Evolutionary conservation across 1,140 invertebrate genomes (phyloP).

Genomic region (Eumeta japonica): DNA sequence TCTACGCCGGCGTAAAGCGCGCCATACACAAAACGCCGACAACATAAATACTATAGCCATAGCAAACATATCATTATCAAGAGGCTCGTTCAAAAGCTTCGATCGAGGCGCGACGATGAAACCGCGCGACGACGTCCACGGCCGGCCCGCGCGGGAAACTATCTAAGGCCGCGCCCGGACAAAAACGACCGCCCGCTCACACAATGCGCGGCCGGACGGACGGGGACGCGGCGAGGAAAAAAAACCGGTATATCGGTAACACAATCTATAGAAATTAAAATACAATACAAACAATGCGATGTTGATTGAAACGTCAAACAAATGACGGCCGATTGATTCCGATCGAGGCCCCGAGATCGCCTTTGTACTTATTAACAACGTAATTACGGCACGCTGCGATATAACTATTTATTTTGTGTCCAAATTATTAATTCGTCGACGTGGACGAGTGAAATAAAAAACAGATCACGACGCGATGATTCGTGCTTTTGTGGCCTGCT

Average conservation of each 20-base stretch:
- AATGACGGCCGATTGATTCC: conserved; percentile 32
- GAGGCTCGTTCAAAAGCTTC: too few relatives aligned
- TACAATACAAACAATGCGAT: conserved; percentile 46
- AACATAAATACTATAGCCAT: too few relatives aligned
- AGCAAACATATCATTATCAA: too few relatives aligned
- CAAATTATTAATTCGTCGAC: conserved; percentile 30
- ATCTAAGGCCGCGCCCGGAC: conserved; percentile 9
- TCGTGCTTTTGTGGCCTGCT: conserved; percentile 18
- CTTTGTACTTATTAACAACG: conserved; percentile 32
- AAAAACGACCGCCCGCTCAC: conserved; percentile 21
- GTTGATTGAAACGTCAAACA: conserved; percentile 50
- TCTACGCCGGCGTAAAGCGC: too few relatives aligned
- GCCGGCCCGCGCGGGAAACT: too few relatives aligned
- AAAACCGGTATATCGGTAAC: conserved; percentile 48
- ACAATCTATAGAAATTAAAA: conserved; percentile 47
- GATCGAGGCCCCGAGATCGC: conserved; percentile 11
- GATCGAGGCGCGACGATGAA: too few relatives aligned
- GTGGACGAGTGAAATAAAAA: too few relatives aligned
- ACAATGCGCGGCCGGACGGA: too few relatives aligned
- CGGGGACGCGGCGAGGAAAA: conserved; percentile 24
- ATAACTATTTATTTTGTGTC: conserved; percentile 38
- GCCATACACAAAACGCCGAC: too few relatives aligned
- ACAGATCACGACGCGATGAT: conserved; percentile 20
- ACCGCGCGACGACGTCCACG: too few relatives aligned
- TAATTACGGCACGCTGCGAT: conserved; percentile 32